Conservation (phyloP, 2,113 vertebrate species). For the Antechinus stuartii region DNA sequence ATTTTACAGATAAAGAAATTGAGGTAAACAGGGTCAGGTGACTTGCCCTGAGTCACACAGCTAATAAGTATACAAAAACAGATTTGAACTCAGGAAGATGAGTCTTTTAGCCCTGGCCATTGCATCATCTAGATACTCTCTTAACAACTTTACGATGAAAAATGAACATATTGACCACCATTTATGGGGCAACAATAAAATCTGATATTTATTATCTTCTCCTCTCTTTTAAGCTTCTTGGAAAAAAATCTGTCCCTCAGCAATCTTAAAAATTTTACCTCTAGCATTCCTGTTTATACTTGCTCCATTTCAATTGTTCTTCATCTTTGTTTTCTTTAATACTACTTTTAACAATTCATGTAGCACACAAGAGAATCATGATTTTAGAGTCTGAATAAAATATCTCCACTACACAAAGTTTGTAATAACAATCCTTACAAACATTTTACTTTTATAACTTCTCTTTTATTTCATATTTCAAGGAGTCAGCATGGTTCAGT, state of each 20-base stretch:
- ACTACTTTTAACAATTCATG: not conserved
- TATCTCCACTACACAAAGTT: not conserved
- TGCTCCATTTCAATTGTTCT: not conserved
- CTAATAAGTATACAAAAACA: too few relatives aligned
- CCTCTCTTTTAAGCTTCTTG: not conserved
- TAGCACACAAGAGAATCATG: not conserved
- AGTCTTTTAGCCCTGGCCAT: too few relatives aligned
- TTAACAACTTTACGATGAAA: not conserved
- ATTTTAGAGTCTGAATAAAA: not conserved
- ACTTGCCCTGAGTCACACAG: too few relatives aligned
- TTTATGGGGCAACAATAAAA: not conserved
- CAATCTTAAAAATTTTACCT: not conserved
- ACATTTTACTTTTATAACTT: not conserved
- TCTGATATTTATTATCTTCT: not conserved
- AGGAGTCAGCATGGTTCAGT: not conserved
- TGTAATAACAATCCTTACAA: not conserved
- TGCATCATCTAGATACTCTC: too few relatives aligned
- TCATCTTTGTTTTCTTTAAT: not conserved
- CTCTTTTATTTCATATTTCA: not conserved
- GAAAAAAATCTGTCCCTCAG: not conserved
- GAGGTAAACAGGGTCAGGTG: too few relatives aligned
- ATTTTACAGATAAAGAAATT: too few relatives aligned
- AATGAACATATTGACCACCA: not conserved
- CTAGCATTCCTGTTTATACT: not conserved
- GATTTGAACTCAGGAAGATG: too few relatives aligned